These are phyloP conservation scores for Papilio elwesi DNA, from an alignment of 2,888 invertebrate genomes.

Conservation along the genomic window DNA sequence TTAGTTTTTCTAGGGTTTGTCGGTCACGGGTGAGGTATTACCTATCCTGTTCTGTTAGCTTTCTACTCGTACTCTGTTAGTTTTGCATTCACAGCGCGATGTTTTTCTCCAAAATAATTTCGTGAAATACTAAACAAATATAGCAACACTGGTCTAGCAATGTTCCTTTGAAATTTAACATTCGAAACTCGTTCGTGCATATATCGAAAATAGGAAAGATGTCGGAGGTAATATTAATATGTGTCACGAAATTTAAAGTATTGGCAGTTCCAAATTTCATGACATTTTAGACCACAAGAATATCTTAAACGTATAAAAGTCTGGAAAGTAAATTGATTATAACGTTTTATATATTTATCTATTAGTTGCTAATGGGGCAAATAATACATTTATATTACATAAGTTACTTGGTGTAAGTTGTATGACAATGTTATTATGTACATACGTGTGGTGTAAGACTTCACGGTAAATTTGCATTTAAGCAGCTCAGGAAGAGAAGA, in stretches of 20 bases:
- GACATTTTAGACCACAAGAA: background rate
- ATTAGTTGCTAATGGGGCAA: background rate
- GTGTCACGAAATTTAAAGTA: constrained; percentile 1
- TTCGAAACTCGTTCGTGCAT: background rate
- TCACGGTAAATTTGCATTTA: constrained; percentile 30
- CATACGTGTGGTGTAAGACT: constrained; percentile 2
- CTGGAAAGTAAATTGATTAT: background rate
- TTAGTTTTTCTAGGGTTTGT: constrained; percentile 16
- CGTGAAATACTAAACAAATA: constrained; percentile 58
- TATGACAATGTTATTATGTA: constrained; percentile 7
- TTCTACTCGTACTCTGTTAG: constrained; percentile 53
- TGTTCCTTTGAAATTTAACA: background rate
- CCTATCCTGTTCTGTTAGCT: constrained; percentile 25
- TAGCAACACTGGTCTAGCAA: constrained; percentile 9
- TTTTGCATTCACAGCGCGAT: constrained; percentile 52
- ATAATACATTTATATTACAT: background rate
- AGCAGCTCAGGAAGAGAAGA: constrained; percentile 45
- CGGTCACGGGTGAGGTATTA: constrained; percentile 20
- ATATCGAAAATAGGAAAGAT: constrained; percentile 5
- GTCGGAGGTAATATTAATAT: constrained; percentile 10
- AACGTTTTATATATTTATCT: background rate
- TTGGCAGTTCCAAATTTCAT: background rate
- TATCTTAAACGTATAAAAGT: background rate
- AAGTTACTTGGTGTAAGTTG: background rate
- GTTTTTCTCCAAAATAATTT: constrained; percentile 68